These are phyloP conservation scores for Eledona agricola DNA, from an alignment of 2,888 invertebrate genomes.

Conservation along the genomic window DNA sequence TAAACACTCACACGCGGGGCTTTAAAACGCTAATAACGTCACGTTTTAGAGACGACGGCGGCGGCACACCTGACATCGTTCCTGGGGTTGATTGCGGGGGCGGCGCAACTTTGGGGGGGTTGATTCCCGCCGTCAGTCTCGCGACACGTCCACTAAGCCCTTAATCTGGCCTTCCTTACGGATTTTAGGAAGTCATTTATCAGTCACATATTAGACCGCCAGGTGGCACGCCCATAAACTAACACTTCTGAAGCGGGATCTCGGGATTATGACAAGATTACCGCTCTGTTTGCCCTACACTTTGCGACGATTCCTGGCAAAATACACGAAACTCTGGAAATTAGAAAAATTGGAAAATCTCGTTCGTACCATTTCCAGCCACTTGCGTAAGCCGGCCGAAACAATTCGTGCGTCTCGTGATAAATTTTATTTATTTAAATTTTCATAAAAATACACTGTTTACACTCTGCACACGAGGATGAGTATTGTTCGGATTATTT, in stretches of 20 bases:
- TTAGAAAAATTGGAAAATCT: no score
- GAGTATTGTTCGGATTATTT: slow-evolving; percentile 34
- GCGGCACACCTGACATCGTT: slow-evolving; percentile 54
- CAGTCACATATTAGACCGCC: slow-evolving; percentile 59
- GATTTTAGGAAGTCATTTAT: slow-evolving; percentile 64
- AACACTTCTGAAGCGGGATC: slow-evolving; percentile 53
- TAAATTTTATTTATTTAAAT: slow-evolving; percentile 45
- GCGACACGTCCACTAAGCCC: slow-evolving; percentile 61
- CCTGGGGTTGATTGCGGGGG: slow-evolving; percentile 46
- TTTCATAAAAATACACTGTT: slow-evolving; percentile 36
- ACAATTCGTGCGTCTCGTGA: slow-evolving; percentile 29
- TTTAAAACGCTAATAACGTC: slow-evolving; percentile 57
- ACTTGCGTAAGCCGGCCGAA: slow-evolving; percentile 8
- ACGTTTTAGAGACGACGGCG: slow-evolving; percentile 54
- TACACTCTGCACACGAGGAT: slow-evolving; percentile 32
- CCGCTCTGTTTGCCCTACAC: slow-evolving; percentile 47
- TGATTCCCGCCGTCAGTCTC: slow-evolving; percentile 56
- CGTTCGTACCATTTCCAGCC: slow-evolving; percentile 1
- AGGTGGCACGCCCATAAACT: slow-evolving; percentile 60
- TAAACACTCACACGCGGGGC: slow-evolving; percentile 50
- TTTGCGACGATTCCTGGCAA: slow-evolving; percentile 40
- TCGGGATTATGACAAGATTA: slow-evolving; percentile 51
- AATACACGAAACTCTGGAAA: slow-evolving; percentile 31
- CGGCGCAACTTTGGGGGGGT: slow-evolving; percentile 43
- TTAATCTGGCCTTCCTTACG: slow-evolving; percentile 62